Evolutionary conservation across 2,797 vertebrate species (phyloP).

Genomic region (Channallabes apus): DNA sequence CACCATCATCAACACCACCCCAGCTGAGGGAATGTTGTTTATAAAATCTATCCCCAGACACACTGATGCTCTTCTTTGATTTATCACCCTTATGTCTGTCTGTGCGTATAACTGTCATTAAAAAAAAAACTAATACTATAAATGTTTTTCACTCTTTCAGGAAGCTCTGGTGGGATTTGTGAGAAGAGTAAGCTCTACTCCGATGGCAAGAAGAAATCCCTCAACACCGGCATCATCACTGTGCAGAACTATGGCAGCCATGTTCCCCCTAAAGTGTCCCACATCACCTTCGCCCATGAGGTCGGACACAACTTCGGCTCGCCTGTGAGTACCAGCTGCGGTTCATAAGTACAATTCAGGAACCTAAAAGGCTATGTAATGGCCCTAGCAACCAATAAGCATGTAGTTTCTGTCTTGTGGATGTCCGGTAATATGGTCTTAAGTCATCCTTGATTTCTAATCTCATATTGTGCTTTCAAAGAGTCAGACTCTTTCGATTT

Average conservation of each 20-base stretch:
- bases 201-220: constrained; percentile 91
- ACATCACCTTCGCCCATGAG: constrained; percentile 97
- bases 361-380: background rate
- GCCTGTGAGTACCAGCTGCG: constrained; percentile 81
- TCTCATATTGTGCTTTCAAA: too few species aligned
- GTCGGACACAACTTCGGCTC: constrained; percentile 98
- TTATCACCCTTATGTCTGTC: background rate
- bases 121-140: background rate
- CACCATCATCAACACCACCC: background rate
- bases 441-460: too few species aligned
- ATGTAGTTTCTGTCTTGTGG: background rate
- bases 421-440: background rate
- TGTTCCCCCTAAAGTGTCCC: constrained; percentile 95
- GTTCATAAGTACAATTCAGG: background rate
- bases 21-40: background rate
- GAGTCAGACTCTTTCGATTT: too few species aligned
- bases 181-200: constrained; percentile 90
- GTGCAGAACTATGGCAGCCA: constrained; percentile 96
- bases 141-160: constrained; percentile 65
- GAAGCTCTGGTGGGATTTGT: constrained; percentile 95
- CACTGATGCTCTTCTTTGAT: background rate
- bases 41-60: background rate
- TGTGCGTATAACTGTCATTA: background rate
- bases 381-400: background rate
- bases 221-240: constrained; percentile 99